Percentiles rank a stretch among this genome's conserved stretches.
Conservation (phyloP, 2,113 vertebrate species). For the Psilopogon haemacephalus region DNA sequence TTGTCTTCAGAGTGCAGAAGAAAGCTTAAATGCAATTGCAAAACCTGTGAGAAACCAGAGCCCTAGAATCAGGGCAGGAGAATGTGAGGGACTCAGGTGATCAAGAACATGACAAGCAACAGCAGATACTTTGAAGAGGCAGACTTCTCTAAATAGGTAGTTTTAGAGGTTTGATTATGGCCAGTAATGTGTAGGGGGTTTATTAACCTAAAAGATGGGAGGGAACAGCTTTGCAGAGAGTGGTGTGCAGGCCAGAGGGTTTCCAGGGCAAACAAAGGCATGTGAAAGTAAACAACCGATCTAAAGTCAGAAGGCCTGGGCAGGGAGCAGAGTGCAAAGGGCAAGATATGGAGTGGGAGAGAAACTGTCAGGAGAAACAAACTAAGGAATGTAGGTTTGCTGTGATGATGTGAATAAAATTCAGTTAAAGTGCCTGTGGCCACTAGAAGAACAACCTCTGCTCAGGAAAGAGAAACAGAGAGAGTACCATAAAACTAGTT, state of each 20-base stretch:
- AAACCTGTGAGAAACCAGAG: fast-evolving
- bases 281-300: not conserved
- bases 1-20: not conserved
- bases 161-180: not conserved
- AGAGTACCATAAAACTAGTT: not conserved
- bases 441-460: not conserved
- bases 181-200: not conserved
- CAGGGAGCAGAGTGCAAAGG: not conserved
- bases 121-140: not conserved
- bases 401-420: not conserved
- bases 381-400: not conserved
- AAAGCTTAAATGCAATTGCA: fast-evolving
- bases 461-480: not conserved
- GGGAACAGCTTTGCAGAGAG: not conserved
- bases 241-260: not conserved
- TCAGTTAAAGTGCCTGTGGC: not conserved
- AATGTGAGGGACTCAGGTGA: not conserved
- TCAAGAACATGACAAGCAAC: not conserved
- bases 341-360: not conserved
- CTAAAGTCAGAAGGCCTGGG: not conserved
- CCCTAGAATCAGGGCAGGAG: not conserved
- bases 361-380: not conserved
- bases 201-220: not conserved
- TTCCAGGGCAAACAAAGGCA: not conserved
- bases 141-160: not conserved